Evolutionary conservation across 2,113 vertebrate genomes (phyloP), one percentile per base, ranked within the genome.

Genomic region (Lophotis ruficrista): DNA sequence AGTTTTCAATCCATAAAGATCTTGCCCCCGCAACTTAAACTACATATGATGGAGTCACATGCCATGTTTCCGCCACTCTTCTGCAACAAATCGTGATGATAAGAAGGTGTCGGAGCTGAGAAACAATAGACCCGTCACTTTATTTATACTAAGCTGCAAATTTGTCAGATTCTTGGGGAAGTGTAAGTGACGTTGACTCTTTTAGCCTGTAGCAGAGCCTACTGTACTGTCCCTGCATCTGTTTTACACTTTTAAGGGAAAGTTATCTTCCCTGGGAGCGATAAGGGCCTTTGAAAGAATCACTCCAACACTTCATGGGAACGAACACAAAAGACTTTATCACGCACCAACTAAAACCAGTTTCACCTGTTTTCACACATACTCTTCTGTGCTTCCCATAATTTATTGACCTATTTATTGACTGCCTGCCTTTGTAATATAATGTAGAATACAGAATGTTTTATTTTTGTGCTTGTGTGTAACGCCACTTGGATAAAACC

Each of bases 361-460:
- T 88, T 91, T 89, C 79, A 87, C 81, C 76, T 56, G 4, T 53
- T 91, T 87, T 87, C 90, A 83, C 97, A 82, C 96, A 76, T 62
- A 90, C 85, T 87, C 96, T 93, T 93, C 93, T 92, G 92, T 86
- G 92, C 93, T 97, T 96, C 83, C 93, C 95, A 85, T 97, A 98
- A 98, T 98, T 98, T 98, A 98, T 98, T 98, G 94, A 96, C 94
- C 91, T 98, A 98, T 98, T 98, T 98, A 98, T 98, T 98, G 97
- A 97, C 94, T 80, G 92, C 75, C 82, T 91, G 87, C 96, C 92
- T 96, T 97, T 98, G 98, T 98, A 98, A 98, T 91, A 98, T 98
- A 98, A 73, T 98, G 98, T 98, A 98, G 98, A 98, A 98, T 98
- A 98, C 95, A 95, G 98, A 97, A 97, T 91, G 88, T 86, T 98